A percentile compares a stretch with the other conserved stretches of the same genome.
Conservation (phyloP, 2,888 invertebrate genomes). For the Amiota mariae region DNA sequence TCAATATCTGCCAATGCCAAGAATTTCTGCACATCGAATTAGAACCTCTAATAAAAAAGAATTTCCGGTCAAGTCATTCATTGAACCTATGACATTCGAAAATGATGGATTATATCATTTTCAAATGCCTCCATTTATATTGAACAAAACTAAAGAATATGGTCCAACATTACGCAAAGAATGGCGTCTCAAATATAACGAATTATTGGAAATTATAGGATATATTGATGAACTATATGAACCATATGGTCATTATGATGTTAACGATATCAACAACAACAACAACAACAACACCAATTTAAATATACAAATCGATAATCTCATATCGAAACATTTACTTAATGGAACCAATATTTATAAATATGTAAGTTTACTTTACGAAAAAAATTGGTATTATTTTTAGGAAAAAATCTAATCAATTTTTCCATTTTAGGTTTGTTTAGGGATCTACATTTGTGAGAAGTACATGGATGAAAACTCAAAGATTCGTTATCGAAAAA, state of each 20-base stretch:
- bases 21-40: neutral
- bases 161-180: neutral
- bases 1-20: neutral
- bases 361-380: neutral
- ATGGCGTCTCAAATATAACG: constrained; percentile 6
- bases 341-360: neutral
- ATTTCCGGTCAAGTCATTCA: neutral
- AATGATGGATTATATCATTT: neutral
- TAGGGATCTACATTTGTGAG: constrained; percentile 10
- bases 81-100: neutral
- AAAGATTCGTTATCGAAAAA: neutral
- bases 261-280: neutral
- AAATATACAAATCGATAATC: neutral
- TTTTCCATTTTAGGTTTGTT: constrained; percentile 1
- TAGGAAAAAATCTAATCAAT: neutral
- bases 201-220: neutral
- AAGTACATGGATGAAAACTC: neutral
- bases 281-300: neutral
- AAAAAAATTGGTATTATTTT: neutral
- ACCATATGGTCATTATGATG: too few relatives aligned
- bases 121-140: constrained; percentile 8
- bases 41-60: neutral
- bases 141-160: neutral
- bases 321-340: neutral
- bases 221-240: neutral